Percentiles rank a stretch among this genome's conserved stretches.
phyloP scores from a whole-genome alignment of 2,797 vertebrate species.

The Ara ararauna region DNA sequence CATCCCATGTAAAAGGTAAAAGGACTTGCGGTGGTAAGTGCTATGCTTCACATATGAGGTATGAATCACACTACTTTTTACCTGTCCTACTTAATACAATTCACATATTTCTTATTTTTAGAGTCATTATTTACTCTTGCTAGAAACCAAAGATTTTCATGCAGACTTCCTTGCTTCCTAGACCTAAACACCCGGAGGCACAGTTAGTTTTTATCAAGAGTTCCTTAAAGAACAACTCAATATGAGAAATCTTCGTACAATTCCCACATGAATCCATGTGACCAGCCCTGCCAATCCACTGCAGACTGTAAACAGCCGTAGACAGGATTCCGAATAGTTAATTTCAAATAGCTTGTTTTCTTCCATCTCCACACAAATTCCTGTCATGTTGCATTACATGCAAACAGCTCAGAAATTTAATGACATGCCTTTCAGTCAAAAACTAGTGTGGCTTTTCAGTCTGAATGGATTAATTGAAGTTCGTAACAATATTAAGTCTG shows the following conservation, averaged over 20 bases:
- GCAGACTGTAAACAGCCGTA: background rate
- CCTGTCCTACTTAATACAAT: background rate
- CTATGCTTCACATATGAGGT: background rate
- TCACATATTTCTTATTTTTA: background rate
- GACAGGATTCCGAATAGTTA: conserved; percentile 5
- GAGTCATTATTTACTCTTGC: background rate
- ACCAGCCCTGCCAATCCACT: background rate
- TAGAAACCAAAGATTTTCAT: background rate
- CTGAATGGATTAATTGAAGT: conserved; percentile 17
- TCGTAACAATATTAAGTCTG: background rate
- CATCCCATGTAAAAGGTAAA: background rate
- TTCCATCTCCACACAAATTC: background rate
- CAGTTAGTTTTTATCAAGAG: background rate
- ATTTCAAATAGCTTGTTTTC: conserved; percentile 17
- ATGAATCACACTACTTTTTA: background rate
- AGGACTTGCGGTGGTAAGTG: background rate
- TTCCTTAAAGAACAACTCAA: background rate
- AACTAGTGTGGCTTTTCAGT: conserved; percentile 14
- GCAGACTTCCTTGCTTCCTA: background rate
- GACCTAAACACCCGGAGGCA: background rate
- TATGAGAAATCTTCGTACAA: background rate
- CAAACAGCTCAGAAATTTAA: conserved; percentile 48
- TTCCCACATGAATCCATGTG: background rate
- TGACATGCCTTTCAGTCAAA: conserved; percentile 40
- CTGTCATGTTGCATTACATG: conserved; percentile 17